Conservation (phyloP, 2,888 invertebrate species). For the Cyclophora albipunctata region DNA sequence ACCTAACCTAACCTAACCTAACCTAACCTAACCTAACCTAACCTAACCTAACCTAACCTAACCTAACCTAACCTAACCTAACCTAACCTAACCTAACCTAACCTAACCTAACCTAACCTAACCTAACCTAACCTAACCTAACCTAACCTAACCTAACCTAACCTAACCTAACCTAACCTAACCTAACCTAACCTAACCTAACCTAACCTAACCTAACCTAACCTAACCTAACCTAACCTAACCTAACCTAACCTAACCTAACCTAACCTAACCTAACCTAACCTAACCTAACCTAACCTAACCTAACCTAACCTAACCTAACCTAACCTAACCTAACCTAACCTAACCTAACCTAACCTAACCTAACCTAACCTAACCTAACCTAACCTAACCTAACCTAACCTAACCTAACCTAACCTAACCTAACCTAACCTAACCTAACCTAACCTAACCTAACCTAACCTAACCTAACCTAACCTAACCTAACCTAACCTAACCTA, state of each 20-base stretch:
- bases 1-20: conserved; percentile 21
- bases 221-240: conserved; percentile 12
- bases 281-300: conserved; percentile 21
- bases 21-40: conserved; percentile 24
- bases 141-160: conserved; percentile 14
- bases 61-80: conserved; percentile 19
- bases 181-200: conserved; percentile 15
- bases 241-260: conserved; percentile 14
- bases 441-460: conserved; percentile 15
- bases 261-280: conserved; percentile 18
- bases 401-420: conserved; percentile 13
- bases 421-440: conserved; percentile 14
- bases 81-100: conserved; percentile 19
- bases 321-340: conserved; percentile 18
- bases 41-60: conserved; percentile 18
- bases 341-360: conserved; percentile 6
- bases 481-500: conserved; percentile 11
- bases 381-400: conserved; percentile 2
- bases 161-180: conserved; percentile 16
- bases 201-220: conserved; percentile 12
- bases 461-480: conserved; percentile 13
- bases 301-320: conserved; percentile 21
- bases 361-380: conserved; percentile 4
- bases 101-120: conserved; percentile 16
- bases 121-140: conserved; percentile 14